Base-by-base conservation (phyloP, 2,888 invertebrate genomes). In the Drosophila paramelanica region DNA sequence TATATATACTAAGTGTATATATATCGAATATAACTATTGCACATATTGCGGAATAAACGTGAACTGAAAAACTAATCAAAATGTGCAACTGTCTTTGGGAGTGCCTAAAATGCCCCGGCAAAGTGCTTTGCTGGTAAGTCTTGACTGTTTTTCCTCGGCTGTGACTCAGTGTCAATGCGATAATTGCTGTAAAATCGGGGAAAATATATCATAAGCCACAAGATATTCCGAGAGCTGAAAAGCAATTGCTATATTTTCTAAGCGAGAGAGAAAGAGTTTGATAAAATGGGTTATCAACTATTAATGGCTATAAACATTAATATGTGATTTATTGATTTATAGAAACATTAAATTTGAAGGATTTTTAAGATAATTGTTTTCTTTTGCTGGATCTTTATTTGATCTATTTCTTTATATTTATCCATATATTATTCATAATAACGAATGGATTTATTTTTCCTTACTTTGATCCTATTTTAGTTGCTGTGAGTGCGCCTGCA, bases 61-160 rank as follows among this genome's bases (percentile, higher is more conserved):
- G 56, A 33, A 46, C 61, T 20, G 33, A 47, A 45, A 66, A 36
- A 62, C 47, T 13, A 47, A 52, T 66, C 49, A 87, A 84, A 60
- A 91, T 91, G 91, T 90, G 91, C 67, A 74, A 88, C 61, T 89
- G 88, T 67, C 65, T 86, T 10, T 90, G 90, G 67, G 91, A 91
- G 72, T 86, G 86, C 66, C 67, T 91, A 1, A 91, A 91, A 72
- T 91, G 91, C 64, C 91, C 91, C 13, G 91, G 85, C 73, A 90
- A 88, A 75, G 81, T 91, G 17, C 67, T 89, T 43, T 91, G 91
- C 76, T 91, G 91, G 91, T 91, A 84, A 90, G 91, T 82, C 47
- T 53, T 45, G 6, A 31, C 3, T 39, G 13, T 13, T 27, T 49
- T 39, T 23, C 27, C 27, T 2, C 36, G 4, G 3, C 1, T 49